phyloP scores from a whole-genome alignment of 2,113 vertebrate genomes.

The Erythrolamprus reginae region DNA sequence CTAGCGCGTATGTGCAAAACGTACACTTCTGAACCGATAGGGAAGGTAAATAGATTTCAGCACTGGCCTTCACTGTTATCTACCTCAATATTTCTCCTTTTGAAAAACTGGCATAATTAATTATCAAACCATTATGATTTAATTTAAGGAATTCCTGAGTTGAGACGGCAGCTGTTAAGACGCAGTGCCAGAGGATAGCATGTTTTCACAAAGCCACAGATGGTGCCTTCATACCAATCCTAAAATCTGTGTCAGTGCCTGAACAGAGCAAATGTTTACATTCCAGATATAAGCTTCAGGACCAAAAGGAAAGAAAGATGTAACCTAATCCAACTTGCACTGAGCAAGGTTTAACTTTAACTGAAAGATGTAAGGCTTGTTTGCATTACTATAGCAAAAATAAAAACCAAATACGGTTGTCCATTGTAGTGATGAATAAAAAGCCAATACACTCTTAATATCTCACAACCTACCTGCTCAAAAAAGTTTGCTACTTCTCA shows the following conservation, averaged over 20 bases:
- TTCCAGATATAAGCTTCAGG: slow-evolving; percentile 1
- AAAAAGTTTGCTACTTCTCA: not conserved
- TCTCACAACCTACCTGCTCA: not conserved
- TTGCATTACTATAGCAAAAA: not conserved
- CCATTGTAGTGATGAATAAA: not conserved
- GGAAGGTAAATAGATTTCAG: too few relatives aligned
- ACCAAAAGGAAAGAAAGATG: not conserved
- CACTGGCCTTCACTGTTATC: not conserved
- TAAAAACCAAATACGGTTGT: not conserved
- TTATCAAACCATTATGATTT: not conserved
- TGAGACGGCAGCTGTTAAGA: not conserved
- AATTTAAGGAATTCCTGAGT: not conserved
- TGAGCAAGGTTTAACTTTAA: not conserved
- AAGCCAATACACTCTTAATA: not conserved
- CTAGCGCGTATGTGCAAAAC: too few relatives aligned
- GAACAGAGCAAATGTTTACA: slow-evolving; percentile 20
- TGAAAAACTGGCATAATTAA: not conserved
- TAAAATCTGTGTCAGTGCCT: not conserved
- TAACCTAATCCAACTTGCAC: not conserved
- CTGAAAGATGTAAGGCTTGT: not conserved
- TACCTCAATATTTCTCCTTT: not conserved
- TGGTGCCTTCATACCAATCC: not conserved
- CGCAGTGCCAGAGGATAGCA: not conserved
- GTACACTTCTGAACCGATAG: too few relatives aligned
- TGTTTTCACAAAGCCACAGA: not conserved